Conservation (phyloP, 2,113 vertebrate species). For the Petrocephalus zakoni region DNA sequence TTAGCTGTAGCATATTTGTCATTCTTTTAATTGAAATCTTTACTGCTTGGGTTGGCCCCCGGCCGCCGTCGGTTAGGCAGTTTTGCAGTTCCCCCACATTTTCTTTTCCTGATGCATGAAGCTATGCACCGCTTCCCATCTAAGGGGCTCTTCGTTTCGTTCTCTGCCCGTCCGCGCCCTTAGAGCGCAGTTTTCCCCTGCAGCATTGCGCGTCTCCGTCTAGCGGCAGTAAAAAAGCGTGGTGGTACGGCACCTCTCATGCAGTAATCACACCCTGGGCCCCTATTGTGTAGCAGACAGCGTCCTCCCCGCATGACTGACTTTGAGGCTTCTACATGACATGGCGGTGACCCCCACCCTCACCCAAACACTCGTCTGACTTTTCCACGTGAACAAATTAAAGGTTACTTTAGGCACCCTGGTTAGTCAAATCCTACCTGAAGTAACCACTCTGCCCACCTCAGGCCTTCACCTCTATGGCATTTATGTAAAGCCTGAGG, state of each 20-base stretch:
- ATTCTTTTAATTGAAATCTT: neutral
- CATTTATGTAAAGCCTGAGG: slow-evolving; percentile 21
- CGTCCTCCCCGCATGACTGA: slow-evolving; percentile 17
- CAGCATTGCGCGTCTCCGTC: neutral
- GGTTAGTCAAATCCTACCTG: neutral
- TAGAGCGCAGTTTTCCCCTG: neutral
- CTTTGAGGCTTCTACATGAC: slow-evolving; percentile 13
- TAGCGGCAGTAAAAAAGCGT: neutral
- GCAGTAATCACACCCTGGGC: slow-evolving; percentile 18
- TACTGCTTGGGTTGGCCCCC: neutral
- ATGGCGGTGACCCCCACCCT: neutral
- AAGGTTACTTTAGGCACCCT: neutral
- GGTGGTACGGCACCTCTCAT: neutral
- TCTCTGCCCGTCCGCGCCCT: neutral
- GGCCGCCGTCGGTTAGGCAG: neutral
- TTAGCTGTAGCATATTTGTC: neutral
- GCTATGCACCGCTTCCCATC: neutral
- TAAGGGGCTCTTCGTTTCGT: neutral
- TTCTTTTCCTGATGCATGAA: neutral
- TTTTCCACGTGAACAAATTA: neutral
- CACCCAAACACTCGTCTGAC: neutral
- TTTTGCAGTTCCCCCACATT: neutral
- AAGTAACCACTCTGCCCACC: neutral
- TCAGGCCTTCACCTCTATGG: neutral
- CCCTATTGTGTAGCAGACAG: slow-evolving; percentile 11